Evolutionary conservation across 2,888 invertebrate species (phyloP), one percentile per base, ranked within the genome.

Genomic region (Neoitamus cyanurus): DNA sequence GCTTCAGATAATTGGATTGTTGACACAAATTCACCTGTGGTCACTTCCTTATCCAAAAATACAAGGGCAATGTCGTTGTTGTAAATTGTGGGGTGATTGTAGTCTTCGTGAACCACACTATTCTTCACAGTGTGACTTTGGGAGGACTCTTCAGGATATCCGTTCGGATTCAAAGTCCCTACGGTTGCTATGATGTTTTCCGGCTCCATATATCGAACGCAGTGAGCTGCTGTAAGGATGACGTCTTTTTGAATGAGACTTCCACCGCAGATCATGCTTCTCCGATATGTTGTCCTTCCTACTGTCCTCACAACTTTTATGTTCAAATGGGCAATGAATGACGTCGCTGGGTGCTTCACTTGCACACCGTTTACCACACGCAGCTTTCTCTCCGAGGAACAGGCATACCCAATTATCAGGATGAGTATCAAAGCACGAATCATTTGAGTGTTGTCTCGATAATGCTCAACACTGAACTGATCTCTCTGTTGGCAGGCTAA

Each of bases 21-120:
- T 5, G 77, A 77, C 1, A 77, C 28, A 25, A 77, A 4, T 11
- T n/a, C 25, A 46, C 15, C 37, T 25, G 20, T 25, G 13, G 0
- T 28, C 25, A 77, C 7, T 3, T 1, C 13, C 46, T 46, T 11
- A 13, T 78, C 11, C 20, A 78, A 30, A 25, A 25, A 78, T 11
- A 78, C 30, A 46, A 78, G n/a, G 13, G 78, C 78, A 25, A 78
- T 48, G n/a, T 78, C 78, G 9, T 78, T 48, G 30, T 78, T 78
- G 34, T 48, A 78, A n/a, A 58, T 58, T 3, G 25, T 31, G 13
- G 78, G 48, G 13, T 48, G 6, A 11, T 48, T 48, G 15, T 30
- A 48, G 28, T 31, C 78, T n/a, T 28, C 11, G 31, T 78, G 78
- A 30, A 46, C 31, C 28, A n/a, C 20, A 30, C 5, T 13, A 2